Conservation (phyloP, 1,140 invertebrate genomes). For the Aphis gossypii region DNA sequence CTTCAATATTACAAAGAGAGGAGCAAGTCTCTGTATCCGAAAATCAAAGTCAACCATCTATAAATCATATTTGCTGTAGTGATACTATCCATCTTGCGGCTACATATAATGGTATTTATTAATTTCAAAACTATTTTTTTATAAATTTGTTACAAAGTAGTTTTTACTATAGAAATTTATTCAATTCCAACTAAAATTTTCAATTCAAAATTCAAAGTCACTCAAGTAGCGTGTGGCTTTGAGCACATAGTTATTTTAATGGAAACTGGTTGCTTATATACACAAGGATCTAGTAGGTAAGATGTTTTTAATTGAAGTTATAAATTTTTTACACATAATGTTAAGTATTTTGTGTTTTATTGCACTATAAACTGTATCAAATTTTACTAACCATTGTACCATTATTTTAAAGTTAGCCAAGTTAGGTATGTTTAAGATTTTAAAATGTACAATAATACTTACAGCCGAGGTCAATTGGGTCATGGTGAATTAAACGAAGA, state of each 20-base stretch:
- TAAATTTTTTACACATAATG: background rate
- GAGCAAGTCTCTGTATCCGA: background rate
- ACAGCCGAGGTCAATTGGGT: constrained; percentile 84
- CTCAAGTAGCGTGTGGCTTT: constrained; percentile 76
- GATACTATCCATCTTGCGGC: constrained; percentile 51
- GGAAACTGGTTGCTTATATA: constrained; percentile 76
- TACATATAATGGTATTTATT: constrained; percentile 49
- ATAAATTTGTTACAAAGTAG: background rate
- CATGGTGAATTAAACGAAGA: constrained; percentile 73
- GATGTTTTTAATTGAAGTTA: constrained; percentile 59
- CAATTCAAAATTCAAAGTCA: constrained; percentile 58
- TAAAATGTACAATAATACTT: constrained; percentile 56
- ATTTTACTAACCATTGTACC: background rate
- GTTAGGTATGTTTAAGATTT: background rate
- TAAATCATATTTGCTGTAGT: constrained; percentile 49
- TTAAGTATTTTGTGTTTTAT: constrained; percentile 41
- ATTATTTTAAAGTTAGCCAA: background rate
- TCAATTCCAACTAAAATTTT: constrained; percentile 54
- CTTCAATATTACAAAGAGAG: constrained; percentile 7
- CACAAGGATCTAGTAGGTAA: constrained; percentile 83
- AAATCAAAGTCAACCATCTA: constrained; percentile 7
- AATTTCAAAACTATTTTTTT: background rate
- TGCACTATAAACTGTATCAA: background rate
- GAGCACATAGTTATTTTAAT: constrained; percentile 81
- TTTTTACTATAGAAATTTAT: constrained; percentile 34